Evolutionary conservation across 2,113 vertebrate genomes (phyloP), one percentile per base, ranked within the genome.

Genomic region (Chlamydotis undulata): DNA sequence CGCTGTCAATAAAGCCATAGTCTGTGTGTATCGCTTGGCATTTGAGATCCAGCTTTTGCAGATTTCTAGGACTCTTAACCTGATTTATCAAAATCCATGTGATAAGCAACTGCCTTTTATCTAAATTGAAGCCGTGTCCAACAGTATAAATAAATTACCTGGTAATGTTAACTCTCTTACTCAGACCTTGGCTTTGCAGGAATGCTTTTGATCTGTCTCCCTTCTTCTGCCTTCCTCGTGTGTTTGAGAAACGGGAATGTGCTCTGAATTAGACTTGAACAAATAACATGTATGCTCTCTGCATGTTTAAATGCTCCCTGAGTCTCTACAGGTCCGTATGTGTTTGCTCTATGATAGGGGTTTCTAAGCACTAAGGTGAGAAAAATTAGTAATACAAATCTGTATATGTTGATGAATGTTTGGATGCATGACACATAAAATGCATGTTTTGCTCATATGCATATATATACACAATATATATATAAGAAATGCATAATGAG

Each of bases 71-170:
- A 52, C 90, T 82, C 76, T 49, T 90, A 77, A 78, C 56, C 39
- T 65, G 16, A 61, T 91, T 79, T 89, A 69, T 92, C 87, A 80
- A 92, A 91, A 87, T 85, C n/a, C 28, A 5, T 69, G 50, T 74
- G 77, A 94, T 94, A 89, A 96, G 74, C 63, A 82, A 83, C 61
- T 77, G 55, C 47, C 70, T 94, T 92, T 87, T 96, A 94, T 94
- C 83, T 94, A 89, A 94, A 91, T 81, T 57, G 87, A 84, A 93
- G 41, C 93, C 9, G 8, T 63, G 63, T 94, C 83, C 89, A 79
- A 50, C 47, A 64, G 60, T 71, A 78, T 82, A 94, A 94, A 92
- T 95, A 78, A 92, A 94, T 94, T 94, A 92, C 88, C 86, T 90
- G 63, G 31, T 92, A 55, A 89, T 19, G 67, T 82, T 94, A 94